A percentile compares a stretch with the other conserved stretches of the same genome.
Evolutionary conservation across 2,888 invertebrate genomes (phyloP).

Genomic region (Lapara coniferarum): DNA sequence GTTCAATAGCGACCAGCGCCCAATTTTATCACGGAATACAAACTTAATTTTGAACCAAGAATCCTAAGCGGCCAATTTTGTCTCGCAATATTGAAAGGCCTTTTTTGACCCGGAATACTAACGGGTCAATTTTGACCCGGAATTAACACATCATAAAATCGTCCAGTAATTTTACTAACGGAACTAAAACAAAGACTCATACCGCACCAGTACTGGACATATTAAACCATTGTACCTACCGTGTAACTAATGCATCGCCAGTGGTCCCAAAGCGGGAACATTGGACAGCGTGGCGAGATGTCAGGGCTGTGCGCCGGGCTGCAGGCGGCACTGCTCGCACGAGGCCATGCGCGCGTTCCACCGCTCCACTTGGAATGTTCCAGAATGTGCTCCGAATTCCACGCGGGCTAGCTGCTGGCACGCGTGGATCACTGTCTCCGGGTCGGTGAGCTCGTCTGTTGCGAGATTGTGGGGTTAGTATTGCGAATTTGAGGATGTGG

Average conservation of each 20-base stretch:
- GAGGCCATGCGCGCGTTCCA: conserved; percentile 50
- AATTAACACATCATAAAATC: no score
- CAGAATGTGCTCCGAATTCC: conserved; percentile 55
- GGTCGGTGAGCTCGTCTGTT: conserved; percentile 66
- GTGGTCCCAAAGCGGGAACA: conserved; percentile 29
- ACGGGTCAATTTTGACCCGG: neutral
- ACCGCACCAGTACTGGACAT: neutral
- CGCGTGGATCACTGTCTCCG: conserved; percentile 56
- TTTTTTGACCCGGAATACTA: neutral
- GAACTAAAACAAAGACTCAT: neutral
- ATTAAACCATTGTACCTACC: neutral
- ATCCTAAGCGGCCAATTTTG: neutral
- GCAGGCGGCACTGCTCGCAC: conserved; percentile 55
- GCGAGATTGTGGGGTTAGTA: neutral
- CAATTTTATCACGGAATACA: no score
- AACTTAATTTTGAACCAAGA: no score
- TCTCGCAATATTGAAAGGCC: neutral
- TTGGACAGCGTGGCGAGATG: conserved; percentile 53
- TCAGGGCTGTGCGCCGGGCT: conserved; percentile 54
- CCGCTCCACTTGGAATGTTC: conserved; percentile 72
- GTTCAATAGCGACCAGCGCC: neutral
- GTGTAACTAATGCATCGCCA: conserved; percentile 1
- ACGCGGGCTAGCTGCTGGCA: conserved; percentile 63
- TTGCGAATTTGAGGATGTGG: neutral
- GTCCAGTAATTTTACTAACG: neutral